Base-by-base conservation (phyloP, 2,888 invertebrate species). In the Athalia circularis region DNA sequence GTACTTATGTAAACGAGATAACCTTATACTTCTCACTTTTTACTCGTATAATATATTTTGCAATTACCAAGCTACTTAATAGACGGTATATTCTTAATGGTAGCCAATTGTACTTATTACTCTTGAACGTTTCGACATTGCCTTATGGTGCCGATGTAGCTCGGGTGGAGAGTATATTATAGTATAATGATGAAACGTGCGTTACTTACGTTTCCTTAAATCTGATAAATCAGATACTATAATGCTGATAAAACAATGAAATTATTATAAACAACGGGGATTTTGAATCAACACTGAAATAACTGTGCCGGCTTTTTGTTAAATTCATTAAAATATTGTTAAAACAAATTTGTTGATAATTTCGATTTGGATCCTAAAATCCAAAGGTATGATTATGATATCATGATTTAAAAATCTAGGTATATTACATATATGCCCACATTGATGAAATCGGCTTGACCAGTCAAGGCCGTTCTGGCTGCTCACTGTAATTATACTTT, bases 41-140 rank as follows among this genome's bases (percentile, higher is more conserved):
- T 72, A 72, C 52, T 72, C 57, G 29, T 29, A 29, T 29, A 29
- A 29, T 29, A 72, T 62, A 75, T 75, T 64, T 75, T 75, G 75
- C 52, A 75, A 75, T 75, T 62, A 62, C 62, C 15, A 29, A 64
- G 50, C 62, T 75, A 50, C 62, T 62, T 64, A 64, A 62, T 75
- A 64, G 62, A 75, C 62, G 64, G 64, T 64, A 52, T 61, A 50
- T 48, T 29, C 62, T 75, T 75, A 50, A 75, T 75, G 64, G 62
- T 62, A 43, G 62, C 62, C 62, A 75, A 75, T 75, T 75, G 64
- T 75, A 64, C 75, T 43, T 62, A 75, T 75, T 61, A 75, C 59
- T 72, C 59, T 59, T 72, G 57, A 72, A 72, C 15, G 29, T 75
- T 75, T 75, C 75, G 75, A 48, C 48, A 75, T 50, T 62, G 59